Evolutionary conservation across 2,797 vertebrate species (phyloP).

Genomic region (Clarias pachynema): DNA sequence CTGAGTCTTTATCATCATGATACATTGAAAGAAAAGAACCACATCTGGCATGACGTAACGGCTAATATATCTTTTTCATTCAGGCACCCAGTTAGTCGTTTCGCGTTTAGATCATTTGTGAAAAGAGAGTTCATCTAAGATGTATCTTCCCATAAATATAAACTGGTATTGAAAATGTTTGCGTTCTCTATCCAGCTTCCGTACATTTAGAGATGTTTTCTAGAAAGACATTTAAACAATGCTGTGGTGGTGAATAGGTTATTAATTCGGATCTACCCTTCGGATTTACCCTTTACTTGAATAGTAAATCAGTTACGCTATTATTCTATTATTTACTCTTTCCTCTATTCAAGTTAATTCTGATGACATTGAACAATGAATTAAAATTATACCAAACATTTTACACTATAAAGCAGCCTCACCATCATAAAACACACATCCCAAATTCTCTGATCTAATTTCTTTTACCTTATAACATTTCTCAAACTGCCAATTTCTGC

Average conservation of each 20-base stretch:
- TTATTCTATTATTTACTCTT: constrained; percentile 6
- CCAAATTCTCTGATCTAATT: not conserved
- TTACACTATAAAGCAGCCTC: not conserved
- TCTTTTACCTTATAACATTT: not conserved
- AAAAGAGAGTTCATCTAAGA: not conserved
- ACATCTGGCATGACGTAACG: not conserved
- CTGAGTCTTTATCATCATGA: not conserved
- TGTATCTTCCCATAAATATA: not conserved
- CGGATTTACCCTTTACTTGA: not conserved
- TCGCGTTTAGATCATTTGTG: not conserved
- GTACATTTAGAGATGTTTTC: not conserved
- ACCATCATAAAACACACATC: not conserved
- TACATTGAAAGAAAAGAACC: not conserved
- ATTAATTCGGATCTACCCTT: not conserved
- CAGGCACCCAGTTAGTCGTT: not conserved
- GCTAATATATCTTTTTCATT: not conserved
- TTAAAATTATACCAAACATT: constrained; percentile 15
- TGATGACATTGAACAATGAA: not conserved
- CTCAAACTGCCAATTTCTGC: not conserved
- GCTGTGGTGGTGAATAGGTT: not conserved
- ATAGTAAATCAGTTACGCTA: not conserved
- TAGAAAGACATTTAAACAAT: not conserved
- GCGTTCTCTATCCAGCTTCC: not conserved
- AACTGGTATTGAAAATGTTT: not conserved
- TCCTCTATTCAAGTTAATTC: not conserved